Evolutionary conservation across 92 coral and sea anemone species (phyloP), one percentile per base, ranked within the genome.

Genomic region (Zoanthus sansibaricus): DNA sequence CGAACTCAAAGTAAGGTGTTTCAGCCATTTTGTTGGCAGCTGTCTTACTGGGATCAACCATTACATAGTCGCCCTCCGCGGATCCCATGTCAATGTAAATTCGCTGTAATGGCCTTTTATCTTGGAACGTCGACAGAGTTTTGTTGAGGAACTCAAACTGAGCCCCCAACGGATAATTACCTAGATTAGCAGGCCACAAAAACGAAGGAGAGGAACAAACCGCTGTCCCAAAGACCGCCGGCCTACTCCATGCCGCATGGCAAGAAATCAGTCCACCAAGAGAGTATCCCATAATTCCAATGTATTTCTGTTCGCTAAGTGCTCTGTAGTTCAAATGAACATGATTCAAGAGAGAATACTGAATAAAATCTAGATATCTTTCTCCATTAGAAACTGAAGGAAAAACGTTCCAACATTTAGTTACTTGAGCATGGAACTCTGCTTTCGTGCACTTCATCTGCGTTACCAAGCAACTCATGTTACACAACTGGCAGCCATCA

Each of bases 211-310:
- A 85, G 42, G 80, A 67, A 80, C 92, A 89, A 14, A 88, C 89
- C 72, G 92, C 92, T 78, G 89, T 61, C 13, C 92, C 92, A 44
- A 85, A 89, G 33, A 84, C 79, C 17, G 76, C 66, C 55, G 92
- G 89, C 82, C 92, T 87, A 49, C 89, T 89, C 92, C 92, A 89
- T 52, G 87, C 77, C n/a, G 92, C 92, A 75, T 89, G 89, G 37
- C 92, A 89, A n/a, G 92, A 75, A 33, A 89, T 69, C 62, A 89
- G 47, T 0, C 92, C 92, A 13, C 92, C 92, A 5, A 89, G 76
- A 16, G 92, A 89, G 46, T 77, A 89, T 15, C 92, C 92, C 58
- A 84, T 84, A 46, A 89, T 89, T 17, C 92, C 92, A 47, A 52
- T 25, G 88, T 89, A 42, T 14, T 77, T 11, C 75, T 83, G 72